Evolutionary conservation across 2,888 invertebrate genomes (phyloP), one percentile per base, ranked within the genome.

Genomic region (Apodemia mormo): DNA sequence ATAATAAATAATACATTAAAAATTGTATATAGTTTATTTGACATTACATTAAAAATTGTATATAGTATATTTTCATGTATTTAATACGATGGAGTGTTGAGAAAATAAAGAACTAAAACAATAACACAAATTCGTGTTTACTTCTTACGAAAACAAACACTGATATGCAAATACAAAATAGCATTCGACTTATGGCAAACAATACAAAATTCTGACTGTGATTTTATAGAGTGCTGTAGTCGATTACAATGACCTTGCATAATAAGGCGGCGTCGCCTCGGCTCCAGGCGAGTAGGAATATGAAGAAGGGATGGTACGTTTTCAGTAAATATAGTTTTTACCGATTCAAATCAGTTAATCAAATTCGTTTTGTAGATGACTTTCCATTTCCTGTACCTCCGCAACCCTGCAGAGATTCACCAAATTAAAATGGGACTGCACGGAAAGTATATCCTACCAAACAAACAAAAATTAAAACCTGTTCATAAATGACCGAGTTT

Each of bases 241-340:
- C 75, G 78, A 80, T 77, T 80, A 81, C 81, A 81, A 82, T 82
- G 84, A 82, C 77, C 80, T 81, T 79, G 83, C 83, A 84, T 84
- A 85, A 84, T 83, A 83, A 81, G 79, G 74, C 75, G 81, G 77
- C 81, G 81, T 80, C 82, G 78, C 75, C 30, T 58, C 30, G 58
- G 58, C 58, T 58, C 56, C 58, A 58, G 58, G 58, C 58, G 58
- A 12, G 45, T 12, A 30, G 30, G 58, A 58, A 22, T 58, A 58
- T 58, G 58, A 58, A 58, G 2, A 30, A 58, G 58, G 30, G 58
- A 58, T 58, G 58, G 29, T 29, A 30, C 10, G 30, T n/a, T 58
- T 6, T 30, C 29, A 58, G 12, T n/a, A 30, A 58, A 58, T 58
- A 56, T 56, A 29, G 30, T 30, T 58, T 29, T 58, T 30, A 58